A percentile compares a stretch with the other conserved stretches of the same genome.
These are phyloP conservation scores for Melanogrammus aeglefinus DNA, from an alignment of 2,797 vertebrate species.

Conservation along the genomic window DNA sequence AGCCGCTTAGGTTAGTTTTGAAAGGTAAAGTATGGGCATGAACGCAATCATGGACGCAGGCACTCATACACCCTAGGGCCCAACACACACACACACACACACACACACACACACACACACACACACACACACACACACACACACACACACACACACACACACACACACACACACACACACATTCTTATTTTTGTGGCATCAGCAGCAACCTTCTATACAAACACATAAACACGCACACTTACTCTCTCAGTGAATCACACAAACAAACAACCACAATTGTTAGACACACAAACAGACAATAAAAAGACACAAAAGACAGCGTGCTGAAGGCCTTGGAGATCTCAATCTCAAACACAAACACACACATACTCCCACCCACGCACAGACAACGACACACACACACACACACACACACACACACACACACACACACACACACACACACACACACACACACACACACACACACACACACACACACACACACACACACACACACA, in stretches of 20 bases:
- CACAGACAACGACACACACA: not conserved
- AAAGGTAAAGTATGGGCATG: not conserved
- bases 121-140: constrained; percentile 1
- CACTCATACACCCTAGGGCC: not conserved
- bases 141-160: constrained; percentile 1
- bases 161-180: constrained; percentile 4
- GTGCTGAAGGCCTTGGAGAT: not conserved
- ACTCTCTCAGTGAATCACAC: not conserved
- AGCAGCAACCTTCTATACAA: no score
- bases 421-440: not conserved
- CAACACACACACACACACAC: no score
- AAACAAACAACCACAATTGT: not conserved
- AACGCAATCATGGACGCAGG: not conserved
- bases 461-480: no score
- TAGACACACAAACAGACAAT: not conserved
- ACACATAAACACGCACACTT: no score
- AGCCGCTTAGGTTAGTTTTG: not conserved
- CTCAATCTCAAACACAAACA: not conserved
- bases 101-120: not conserved
- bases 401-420: not conserved
- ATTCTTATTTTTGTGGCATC: no score
- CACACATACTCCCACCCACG: not conserved
- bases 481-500: no score
- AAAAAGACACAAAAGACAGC: not conserved
- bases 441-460: not conserved